These are phyloP conservation scores for Macquaria ambigua DNA, from an alignment of 2,113 vertebrate genomes.

Conservation along the genomic window DNA sequence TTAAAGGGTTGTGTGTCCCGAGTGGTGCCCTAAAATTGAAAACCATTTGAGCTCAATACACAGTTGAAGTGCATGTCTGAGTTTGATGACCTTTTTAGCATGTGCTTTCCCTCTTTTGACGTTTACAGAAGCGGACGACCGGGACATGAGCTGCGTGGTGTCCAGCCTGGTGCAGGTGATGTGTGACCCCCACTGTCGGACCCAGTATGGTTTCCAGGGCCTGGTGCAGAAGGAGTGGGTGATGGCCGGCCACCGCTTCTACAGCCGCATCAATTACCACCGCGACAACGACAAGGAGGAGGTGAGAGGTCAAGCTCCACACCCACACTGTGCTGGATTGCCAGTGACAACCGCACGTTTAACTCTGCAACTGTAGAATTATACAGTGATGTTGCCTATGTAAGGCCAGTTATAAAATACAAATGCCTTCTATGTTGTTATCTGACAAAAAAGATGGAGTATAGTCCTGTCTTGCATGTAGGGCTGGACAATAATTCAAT, in stretches of 20 bases:
- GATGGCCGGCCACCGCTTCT: constrained; percentile 92
- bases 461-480: too few species aligned
- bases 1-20: not conserved
- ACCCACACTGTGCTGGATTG: not conserved
- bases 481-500: too few species aligned
- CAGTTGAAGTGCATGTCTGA: not conserved
- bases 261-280: constrained; percentile 85
- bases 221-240: constrained; percentile 97
- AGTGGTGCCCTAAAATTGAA: not conserved
- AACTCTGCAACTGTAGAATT: too few species aligned
- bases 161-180: constrained; percentile 94
- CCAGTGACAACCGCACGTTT: not conserved
- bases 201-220: constrained; percentile 90
- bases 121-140: constrained; percentile 89
- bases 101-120: not conserved
- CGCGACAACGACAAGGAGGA: constrained; percentile 86
- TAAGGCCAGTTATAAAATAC: not conserved
- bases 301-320: constrained; percentile 69
- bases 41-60: not conserved
- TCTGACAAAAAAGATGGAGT: not conserved
- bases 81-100: not conserved
- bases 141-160: constrained; percentile 92
- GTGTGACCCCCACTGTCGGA: constrained; percentile 89
- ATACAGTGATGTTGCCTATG: too few species aligned
- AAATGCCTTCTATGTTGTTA: not conserved